Percentiles rank a stretch among this genome's conserved stretches.
These are phyloP conservation scores for Dasysyrphus albostriatus DNA, from an alignment of 2,888 invertebrate genomes.

Conservation along the genomic window DNA sequence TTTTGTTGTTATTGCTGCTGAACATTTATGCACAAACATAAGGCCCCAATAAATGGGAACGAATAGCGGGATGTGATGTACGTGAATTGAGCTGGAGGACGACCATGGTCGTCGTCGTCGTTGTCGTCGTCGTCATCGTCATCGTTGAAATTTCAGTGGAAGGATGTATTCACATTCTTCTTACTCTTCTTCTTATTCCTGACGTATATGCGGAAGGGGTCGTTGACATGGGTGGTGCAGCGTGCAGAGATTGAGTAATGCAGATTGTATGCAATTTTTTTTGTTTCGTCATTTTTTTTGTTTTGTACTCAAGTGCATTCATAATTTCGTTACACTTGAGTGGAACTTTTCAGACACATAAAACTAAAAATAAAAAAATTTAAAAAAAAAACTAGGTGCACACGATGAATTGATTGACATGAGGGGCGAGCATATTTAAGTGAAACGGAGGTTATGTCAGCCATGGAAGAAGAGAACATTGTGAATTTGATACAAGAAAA, in stretches of 20 bases:
- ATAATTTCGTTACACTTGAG: constrained; percentile 65
- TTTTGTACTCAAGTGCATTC: constrained; percentile 61
- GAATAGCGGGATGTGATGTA: constrained; percentile 23
- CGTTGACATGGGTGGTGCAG: constrained; percentile 47
- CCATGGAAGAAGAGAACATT: not conserved
- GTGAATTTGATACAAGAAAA: not conserved
- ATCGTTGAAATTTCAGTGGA: constrained; percentile 6
- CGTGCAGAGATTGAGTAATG: constrained; percentile 48
- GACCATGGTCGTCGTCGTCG: not conserved
- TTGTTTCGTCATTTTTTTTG: constrained; percentile 5
- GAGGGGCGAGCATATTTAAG: constrained; percentile 35
- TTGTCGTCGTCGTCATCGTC: not conserved
- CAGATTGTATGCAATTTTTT: constrained; percentile 42
- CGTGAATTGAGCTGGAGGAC: not conserved
- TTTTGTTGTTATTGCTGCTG: not conserved
- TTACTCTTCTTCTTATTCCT: constrained; percentile 23
- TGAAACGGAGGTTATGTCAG: constrained; percentile 16
- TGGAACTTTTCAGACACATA: constrained; percentile 56
- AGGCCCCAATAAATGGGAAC: constrained; percentile 37
- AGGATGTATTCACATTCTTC: not conserved
- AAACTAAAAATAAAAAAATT: constrained; percentile 17
- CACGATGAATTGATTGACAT: constrained; percentile 45
- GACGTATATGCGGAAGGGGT: constrained; percentile 19
- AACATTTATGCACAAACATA: constrained; percentile 34
- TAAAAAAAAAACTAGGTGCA: constrained; percentile 18